Conservation (phyloP, 2,113 vertebrate genomes). For the Mystacornis crossleyi region DNA sequence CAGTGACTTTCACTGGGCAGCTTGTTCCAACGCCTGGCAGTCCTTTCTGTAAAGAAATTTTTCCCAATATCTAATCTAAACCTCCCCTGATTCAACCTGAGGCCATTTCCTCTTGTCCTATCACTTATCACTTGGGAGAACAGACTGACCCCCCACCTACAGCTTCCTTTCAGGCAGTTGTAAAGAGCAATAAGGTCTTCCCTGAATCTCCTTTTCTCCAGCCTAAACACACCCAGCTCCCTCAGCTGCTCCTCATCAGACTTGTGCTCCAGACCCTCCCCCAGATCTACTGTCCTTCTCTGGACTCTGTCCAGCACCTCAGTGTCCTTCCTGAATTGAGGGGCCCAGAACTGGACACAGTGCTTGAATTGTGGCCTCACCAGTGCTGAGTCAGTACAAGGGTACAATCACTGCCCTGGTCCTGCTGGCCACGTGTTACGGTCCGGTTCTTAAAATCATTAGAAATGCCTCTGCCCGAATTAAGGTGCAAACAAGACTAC, state of each 20-base stretch:
- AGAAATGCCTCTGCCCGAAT: not conserved
- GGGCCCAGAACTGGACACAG: not conserved
- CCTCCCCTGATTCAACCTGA: not conserved
- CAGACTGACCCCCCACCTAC: fast-evolving
- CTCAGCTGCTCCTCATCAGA: not conserved
- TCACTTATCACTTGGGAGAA: not conserved
- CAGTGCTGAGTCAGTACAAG: not conserved
- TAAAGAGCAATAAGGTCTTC: not conserved
- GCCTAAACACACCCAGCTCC: fast-evolving
- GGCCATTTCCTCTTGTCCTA: not conserved
- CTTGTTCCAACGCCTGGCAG: not conserved
- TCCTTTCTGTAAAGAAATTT: not conserved
- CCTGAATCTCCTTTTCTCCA: not conserved
- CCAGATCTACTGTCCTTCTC: not conserved
- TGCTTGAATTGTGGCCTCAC: not conserved
- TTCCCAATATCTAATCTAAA: not conserved
- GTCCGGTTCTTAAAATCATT: not conserved
- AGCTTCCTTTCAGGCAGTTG: not conserved
- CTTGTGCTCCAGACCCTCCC: not conserved
- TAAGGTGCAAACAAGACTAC: not conserved
- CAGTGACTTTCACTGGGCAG: not conserved
- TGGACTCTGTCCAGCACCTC: not conserved
- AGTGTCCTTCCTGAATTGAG: not conserved
- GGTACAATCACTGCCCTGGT: not conserved
- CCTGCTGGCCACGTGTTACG: not conserved